phyloP scores from a whole-genome alignment of 2,113 vertebrate species.

The Hepsetus odoe region DNA sequence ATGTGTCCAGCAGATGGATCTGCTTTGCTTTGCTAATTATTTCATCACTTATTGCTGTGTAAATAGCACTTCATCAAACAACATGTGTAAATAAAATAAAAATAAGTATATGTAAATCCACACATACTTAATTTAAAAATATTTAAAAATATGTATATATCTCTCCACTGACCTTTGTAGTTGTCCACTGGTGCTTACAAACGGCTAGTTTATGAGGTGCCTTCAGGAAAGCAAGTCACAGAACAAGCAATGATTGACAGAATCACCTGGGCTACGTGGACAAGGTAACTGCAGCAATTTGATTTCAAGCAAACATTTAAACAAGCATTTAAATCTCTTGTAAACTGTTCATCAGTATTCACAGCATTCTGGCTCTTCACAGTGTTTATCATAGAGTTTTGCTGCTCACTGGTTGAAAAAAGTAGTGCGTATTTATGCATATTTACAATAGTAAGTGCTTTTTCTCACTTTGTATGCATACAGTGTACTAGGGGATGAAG shows the following conservation, averaged over 20 bases:
- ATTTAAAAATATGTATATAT: neutral
- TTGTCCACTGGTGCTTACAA: conserved; percentile 97
- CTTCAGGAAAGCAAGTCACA: conserved; percentile 91
- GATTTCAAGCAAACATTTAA: neutral
- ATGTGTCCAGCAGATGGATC: neutral
- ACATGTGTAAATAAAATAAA: too few relatives aligned
- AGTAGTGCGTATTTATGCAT: too few relatives aligned
- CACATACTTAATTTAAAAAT: too few relatives aligned
- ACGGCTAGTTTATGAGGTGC: conserved; percentile 95
- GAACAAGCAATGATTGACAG: conserved; percentile 91
- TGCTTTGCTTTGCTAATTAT: neutral
- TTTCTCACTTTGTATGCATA: conserved; percentile 36
- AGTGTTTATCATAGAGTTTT: neutral
- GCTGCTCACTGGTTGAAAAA: neutral
- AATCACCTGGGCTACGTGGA: conserved; percentile 98
- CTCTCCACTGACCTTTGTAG: conserved; percentile 65
- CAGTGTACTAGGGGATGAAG: conserved; percentile 95
- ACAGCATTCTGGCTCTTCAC: neutral
- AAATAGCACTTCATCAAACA: too few relatives aligned
- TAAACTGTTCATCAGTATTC: neutral
- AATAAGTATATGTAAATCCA: neutral
- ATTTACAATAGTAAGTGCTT: neutral
- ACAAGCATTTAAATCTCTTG: neutral
- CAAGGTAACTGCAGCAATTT: conserved; percentile 79
- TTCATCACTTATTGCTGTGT: neutral